Base-by-base conservation (phyloP, 2,797 vertebrate genomes). In the Emys orbicularis region DNA sequence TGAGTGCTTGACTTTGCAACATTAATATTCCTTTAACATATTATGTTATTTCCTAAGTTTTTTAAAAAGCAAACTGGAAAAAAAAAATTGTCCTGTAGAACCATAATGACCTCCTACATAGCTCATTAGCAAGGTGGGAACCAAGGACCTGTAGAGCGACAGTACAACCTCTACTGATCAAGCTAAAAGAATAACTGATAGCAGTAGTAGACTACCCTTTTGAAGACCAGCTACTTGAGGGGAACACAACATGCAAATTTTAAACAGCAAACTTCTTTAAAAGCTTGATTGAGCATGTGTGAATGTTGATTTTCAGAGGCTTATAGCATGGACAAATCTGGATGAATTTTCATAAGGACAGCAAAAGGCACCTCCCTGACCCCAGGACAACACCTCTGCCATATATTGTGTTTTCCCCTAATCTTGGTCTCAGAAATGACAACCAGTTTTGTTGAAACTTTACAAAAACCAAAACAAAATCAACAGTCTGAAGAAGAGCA, bases 261-360 rank as follows among this genome's bases (percentile, higher is more conserved):
- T 72, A 19, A 93, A 90, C 13, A 79, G 49, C 83, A 53, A 41
- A 23, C 79, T 90, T 91, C 87, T 5, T 15, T 5, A 91, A 94
- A 91, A 23, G n/a, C 65, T 72, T 72, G n/a, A 68, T 23, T 23
- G n/a, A 68, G 19, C 65, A 37, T 6, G 5, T 72, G n/a, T n/a
- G 92, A 96, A 74, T 90, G 79, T 92, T 95, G 96, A 86, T 93
- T 97, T 96, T 87, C 65, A 80, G 86, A 91, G 44, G 52, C 49
- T 91, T 34, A 56, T 49, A 77, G 56, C 88, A 44, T 44, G 57
- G 19, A 53, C 80, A 86, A 90, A 54, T 34, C 82, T 79, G 54
- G 79, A 68, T 93, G 50, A 84, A 86, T 92, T 91, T 90, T 91
- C 80, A 90, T 29, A 89, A 79, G 89, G 81, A 88, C 8, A 37